Evolutionary conservation across 1,140 invertebrate species (phyloP).

Genomic region (Meteorus sp.): DNA sequence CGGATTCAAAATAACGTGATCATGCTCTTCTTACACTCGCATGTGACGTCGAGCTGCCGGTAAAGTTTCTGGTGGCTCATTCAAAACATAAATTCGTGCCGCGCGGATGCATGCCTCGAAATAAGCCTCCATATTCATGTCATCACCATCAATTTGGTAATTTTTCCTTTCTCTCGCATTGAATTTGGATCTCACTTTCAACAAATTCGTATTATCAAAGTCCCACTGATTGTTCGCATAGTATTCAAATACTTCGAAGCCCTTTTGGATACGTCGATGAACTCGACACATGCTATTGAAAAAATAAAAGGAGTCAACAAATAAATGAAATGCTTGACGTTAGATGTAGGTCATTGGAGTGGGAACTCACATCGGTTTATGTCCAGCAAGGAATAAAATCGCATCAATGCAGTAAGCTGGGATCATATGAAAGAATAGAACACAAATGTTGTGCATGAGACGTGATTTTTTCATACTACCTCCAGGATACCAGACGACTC

Average conservation of each 20-base stretch:
- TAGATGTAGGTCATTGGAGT: slow-evolving; percentile 12
- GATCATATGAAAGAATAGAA: slow-evolving; percentile 81
- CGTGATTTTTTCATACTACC: slow-evolving; percentile 84
- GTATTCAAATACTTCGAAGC: slow-evolving; percentile 83
- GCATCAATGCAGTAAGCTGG: slow-evolving; percentile 82
- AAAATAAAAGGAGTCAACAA: background rate
- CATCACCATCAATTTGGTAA: slow-evolving; percentile 73
- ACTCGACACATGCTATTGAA: slow-evolving; percentile 69
- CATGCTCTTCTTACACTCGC: slow-evolving; percentile 65
- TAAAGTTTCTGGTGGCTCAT: slow-evolving; percentile 81
- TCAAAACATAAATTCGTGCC: slow-evolving; percentile 76
- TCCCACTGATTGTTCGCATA: slow-evolving; percentile 86
- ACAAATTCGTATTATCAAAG: slow-evolving; percentile 69
- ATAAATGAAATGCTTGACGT: background rate
- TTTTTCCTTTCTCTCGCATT: slow-evolving; percentile 67
- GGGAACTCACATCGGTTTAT: slow-evolving; percentile 79
- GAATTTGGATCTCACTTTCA: slow-evolving; percentile 60
- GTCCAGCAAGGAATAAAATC: slow-evolving; percentile 72
- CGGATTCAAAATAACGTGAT: slow-evolving; percentile 19
- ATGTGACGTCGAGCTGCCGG: slow-evolving; percentile 79
- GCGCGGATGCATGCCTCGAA: slow-evolving; percentile 74
- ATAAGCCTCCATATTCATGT: slow-evolving; percentile 72
- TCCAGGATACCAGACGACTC: slow-evolving; percentile 85
- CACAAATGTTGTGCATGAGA: slow-evolving; percentile 75
- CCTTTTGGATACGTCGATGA: slow-evolving; percentile 76